These are phyloP conservation scores for Miichthys miiuy DNA, from an alignment of 2,797 vertebrate genomes.

Conservation along the genomic window DNA sequence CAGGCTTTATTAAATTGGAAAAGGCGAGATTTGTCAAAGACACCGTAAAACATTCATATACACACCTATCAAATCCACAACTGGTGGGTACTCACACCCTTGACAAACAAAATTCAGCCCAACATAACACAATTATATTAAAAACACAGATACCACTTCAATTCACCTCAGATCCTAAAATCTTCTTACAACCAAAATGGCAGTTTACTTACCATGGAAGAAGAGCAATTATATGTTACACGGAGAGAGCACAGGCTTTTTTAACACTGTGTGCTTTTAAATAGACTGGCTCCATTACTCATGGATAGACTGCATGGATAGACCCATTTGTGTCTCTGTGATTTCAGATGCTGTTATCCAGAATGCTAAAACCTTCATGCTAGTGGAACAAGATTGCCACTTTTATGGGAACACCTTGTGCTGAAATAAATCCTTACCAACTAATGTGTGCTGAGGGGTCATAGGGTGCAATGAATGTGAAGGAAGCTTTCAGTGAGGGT, in stretches of 20 bases:
- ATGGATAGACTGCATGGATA: conserved; percentile 49
- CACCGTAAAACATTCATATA: background rate
- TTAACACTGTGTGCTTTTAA: conserved; percentile 47
- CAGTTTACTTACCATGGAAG: conserved; percentile 25
- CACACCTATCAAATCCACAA: background rate
- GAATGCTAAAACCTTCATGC: conserved; percentile 72
- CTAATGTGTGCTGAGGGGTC: conserved; percentile 64
- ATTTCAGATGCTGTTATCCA: conserved; percentile 71
- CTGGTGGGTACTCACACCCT: background rate
- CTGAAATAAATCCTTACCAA: conserved; percentile 72
- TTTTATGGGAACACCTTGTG: conserved; percentile 73
- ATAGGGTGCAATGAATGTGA: conserved; percentile 61
- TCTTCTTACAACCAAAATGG: conserved; percentile 20
- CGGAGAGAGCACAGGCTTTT: conserved; percentile 23
- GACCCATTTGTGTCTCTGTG: conserved; percentile 71
- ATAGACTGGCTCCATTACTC: conserved; percentile 57
- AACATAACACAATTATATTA: conserved; percentile 17
- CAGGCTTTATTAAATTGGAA: background rate
- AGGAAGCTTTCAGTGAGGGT: conserved; percentile 41
- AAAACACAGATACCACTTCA: conserved; percentile 11
- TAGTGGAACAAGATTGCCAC: conserved; percentile 67
- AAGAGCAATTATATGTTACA: conserved; percentile 49
- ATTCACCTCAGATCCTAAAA: conserved; percentile 16
- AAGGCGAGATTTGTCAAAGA: conserved; percentile 3
- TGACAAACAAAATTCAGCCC: conserved; percentile 8